A percentile compares a stretch with the other conserved stretches of the same genome.
phyloP scores from a whole-genome alignment of 1,140 invertebrate species.

The Conopomorpha cramerella region DNA sequence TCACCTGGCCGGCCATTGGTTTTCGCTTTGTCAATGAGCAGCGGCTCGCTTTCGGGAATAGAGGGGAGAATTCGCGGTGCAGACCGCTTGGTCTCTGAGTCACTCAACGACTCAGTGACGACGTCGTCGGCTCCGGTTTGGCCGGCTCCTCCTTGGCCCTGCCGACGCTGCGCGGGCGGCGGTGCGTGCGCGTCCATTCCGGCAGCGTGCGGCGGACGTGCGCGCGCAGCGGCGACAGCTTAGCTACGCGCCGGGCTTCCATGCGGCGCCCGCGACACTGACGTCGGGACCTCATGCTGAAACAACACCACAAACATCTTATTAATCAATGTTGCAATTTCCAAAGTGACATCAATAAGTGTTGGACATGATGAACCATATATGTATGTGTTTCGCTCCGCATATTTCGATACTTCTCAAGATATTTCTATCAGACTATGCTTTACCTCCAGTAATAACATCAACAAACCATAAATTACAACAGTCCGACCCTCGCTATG shows the following conservation, averaged over 20 bases:
- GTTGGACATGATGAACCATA: no score
- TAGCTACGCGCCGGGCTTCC: slow-evolving; percentile 48
- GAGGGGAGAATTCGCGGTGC: slow-evolving; percentile 31
- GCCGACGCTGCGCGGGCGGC: slow-evolving; percentile 42
- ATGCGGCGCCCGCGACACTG: slow-evolving; percentile 44
- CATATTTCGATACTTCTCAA: no score
- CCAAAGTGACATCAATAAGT: no score
- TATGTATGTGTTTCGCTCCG: no score
- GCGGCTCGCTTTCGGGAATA: slow-evolving; percentile 42
- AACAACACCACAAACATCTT: slow-evolving; percentile 11
- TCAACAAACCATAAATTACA: no score
- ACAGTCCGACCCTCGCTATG: no score
- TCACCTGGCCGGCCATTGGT: slow-evolving; percentile 44
- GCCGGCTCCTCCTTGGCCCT: slow-evolving; percentile 49
- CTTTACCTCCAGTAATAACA: no score
- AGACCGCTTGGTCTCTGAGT: slow-evolving; percentile 34
- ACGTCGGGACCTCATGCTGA: slow-evolving; percentile 52
- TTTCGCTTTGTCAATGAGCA: slow-evolving; percentile 26
- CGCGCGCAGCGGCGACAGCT: slow-evolving; percentile 41
- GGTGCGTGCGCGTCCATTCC: slow-evolving; percentile 48
- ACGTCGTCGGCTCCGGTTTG: slow-evolving; percentile 27
- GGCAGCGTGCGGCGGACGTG: slow-evolving; percentile 37
- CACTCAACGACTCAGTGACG: slow-evolving; percentile 32
- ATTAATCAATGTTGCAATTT: neutral
- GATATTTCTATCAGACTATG: no score